Conservation (phyloP, 2,888 invertebrate genomes). For the Catonia carolina region DNA sequence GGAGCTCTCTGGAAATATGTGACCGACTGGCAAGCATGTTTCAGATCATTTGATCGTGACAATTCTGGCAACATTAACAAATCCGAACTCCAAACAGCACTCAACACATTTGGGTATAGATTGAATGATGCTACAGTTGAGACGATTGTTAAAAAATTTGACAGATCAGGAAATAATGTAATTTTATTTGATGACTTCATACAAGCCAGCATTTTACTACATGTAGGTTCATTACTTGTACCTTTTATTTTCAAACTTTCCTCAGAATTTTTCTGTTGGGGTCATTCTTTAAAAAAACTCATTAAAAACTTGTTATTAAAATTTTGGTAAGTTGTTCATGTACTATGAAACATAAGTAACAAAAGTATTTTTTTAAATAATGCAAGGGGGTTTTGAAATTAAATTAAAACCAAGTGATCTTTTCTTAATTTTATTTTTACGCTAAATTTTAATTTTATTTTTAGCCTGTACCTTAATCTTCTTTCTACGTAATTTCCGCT, state of each 20-base stretch:
- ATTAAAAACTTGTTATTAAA: no score
- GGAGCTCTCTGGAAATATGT: constrained; percentile 96
- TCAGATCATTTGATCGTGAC: constrained; percentile 88
- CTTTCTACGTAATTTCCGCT: no score
- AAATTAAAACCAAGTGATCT: no score
- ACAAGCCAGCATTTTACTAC: constrained; percentile 87
- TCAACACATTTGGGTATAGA: constrained; percentile 83
- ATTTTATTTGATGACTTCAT: constrained; percentile 98
- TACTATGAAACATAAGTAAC: no score
- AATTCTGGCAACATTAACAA: constrained; percentile 81
- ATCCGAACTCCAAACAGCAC: constrained; percentile 81
- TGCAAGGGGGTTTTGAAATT: no score
- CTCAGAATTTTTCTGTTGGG: no score
- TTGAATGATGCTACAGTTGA: constrained; percentile 75
- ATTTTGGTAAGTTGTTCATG: no score
- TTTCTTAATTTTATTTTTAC: no score
- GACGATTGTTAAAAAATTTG: constrained; percentile 85
- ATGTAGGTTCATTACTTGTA: constrained; percentile 58
- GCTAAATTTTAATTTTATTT: no score
- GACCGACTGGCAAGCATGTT: constrained; percentile 95
- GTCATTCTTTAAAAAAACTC: no score
- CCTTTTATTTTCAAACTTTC: background rate
- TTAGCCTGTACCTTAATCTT: no score
- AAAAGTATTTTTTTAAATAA: no score
- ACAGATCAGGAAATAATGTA: constrained; percentile 78